phyloP scores from a whole-genome alignment of 2,888 invertebrate genomes.

The Smittia aterrima region DNA sequence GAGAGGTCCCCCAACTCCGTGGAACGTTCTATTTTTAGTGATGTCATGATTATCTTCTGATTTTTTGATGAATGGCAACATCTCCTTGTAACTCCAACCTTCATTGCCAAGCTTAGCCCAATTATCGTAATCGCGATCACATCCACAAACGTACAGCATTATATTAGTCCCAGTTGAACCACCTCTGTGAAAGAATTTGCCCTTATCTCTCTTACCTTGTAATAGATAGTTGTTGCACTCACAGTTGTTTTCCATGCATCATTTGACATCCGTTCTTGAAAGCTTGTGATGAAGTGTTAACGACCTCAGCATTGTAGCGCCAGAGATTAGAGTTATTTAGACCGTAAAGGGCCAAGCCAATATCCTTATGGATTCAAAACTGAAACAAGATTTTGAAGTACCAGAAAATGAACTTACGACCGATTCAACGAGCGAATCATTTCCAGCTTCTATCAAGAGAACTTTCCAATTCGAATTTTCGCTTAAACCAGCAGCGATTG shows the following conservation, averaged over 20 bases:
- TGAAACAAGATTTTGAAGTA: no score
- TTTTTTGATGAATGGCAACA: conserved; percentile 12
- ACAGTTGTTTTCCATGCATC: neutral
- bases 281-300: neutral
- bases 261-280: neutral
- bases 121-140: neutral
- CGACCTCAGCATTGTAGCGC: neutral
- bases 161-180: neutral
- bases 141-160: conserved; percentile 4
- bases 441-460: neutral
- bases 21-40: neutral
- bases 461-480: neutral
- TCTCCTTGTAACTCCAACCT: neutral
- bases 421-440: neutral
- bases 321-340: neutral
- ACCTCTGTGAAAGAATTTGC: no score
- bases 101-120: neutral
- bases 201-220: no score
- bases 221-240: neutral
- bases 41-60: neutral
- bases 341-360: no score
- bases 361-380: no score
- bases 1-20: neutral
- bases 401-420: conserved; percentile 1
- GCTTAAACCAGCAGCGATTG: neutral